A percentile compares a stretch with the other conserved stretches of the same genome.
Evolutionary conservation across 2,113 vertebrate species (phyloP).

Genomic region (Takifugu flavidus): DNA sequence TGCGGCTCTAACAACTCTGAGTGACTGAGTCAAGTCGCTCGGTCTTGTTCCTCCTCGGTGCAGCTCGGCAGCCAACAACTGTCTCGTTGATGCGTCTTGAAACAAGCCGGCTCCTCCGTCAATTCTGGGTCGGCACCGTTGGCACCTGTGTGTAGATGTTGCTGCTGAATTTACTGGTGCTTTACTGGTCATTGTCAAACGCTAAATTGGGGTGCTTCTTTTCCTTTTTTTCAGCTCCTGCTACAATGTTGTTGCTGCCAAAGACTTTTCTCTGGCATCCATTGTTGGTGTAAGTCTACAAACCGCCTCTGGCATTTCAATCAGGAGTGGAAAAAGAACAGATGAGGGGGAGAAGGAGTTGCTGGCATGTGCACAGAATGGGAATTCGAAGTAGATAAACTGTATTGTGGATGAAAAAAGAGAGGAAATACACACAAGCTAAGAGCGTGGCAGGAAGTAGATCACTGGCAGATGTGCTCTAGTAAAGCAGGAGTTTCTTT

Average conservation of each 20-base stretch:
- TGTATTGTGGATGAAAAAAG: not conserved
- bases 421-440: not conserved
- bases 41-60: too few species aligned
- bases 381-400: not conserved
- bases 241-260: slow-evolving; percentile 10
- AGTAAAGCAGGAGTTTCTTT: not conserved
- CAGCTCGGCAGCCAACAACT: too few species aligned
- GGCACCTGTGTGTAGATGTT: slow-evolving; percentile 17
- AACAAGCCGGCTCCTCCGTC: too few species aligned
- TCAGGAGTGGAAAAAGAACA: not conserved
- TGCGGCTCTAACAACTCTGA: too few species aligned
- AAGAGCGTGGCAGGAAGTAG: not conserved
- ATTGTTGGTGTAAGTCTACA: slow-evolving; percentile 4
- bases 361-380: too few species aligned
- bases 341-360: too few species aligned
- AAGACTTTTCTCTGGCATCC: slow-evolving; percentile 6
- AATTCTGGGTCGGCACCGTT: not conserved
- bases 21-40: too few species aligned
- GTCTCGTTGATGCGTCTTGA: too few species aligned
- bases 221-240: not conserved
- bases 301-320: slow-evolving; percentile 12
- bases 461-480: not conserved
- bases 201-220: slow-evolving; percentile 2
- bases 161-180: slow-evolving; percentile 10
- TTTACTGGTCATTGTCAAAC: slow-evolving; percentile 26